Evolutionary conservation across 2,888 invertebrate species (phyloP).

Genomic region (Atrina japonica): DNA sequence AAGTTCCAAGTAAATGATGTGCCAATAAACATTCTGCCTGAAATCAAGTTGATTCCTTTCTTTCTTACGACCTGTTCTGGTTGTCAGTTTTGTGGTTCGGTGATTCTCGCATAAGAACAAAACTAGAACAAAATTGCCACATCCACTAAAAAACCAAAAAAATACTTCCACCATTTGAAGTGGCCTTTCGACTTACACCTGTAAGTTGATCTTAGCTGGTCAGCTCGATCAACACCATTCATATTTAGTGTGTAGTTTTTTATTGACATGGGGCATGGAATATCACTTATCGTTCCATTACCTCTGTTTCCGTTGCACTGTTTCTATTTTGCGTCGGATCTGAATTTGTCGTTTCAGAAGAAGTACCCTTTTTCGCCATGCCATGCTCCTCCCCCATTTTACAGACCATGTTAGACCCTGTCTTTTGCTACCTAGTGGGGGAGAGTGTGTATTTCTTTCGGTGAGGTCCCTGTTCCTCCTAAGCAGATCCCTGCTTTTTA

Average conservation of each 20-base stretch:
- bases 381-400: too few relatives aligned
- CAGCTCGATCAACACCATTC: constrained; percentile 29
- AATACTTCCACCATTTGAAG: too few relatives aligned
- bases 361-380: constrained; percentile 2
- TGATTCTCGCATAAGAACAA: constrained; percentile 28
- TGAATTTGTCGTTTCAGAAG: constrained; percentile 15
- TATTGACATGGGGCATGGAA: constrained; percentile 8
- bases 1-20: constrained; percentile 3
- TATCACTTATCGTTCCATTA: constrained; percentile 19
- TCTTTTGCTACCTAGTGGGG: too few relatives aligned
- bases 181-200: constrained; percentile 5
- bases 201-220: constrained; percentile 23
- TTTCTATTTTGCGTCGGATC: background rate
- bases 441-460: too few relatives aligned
- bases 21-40: constrained; percentile 10
- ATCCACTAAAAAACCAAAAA: too few relatives aligned
- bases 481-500: too few relatives aligned
- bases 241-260: constrained; percentile 3
- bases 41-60: background rate
- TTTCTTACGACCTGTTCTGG: background rate
- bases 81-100: constrained; percentile 6
- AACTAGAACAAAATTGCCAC: constrained; percentile 5
- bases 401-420: background rate
- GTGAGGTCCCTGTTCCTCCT: too few relatives aligned
- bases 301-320: constrained; percentile 19